Evolutionary conservation across 2,113 vertebrate species (phyloP).

Genomic region (Protobothrops flavoviridis): DNA sequence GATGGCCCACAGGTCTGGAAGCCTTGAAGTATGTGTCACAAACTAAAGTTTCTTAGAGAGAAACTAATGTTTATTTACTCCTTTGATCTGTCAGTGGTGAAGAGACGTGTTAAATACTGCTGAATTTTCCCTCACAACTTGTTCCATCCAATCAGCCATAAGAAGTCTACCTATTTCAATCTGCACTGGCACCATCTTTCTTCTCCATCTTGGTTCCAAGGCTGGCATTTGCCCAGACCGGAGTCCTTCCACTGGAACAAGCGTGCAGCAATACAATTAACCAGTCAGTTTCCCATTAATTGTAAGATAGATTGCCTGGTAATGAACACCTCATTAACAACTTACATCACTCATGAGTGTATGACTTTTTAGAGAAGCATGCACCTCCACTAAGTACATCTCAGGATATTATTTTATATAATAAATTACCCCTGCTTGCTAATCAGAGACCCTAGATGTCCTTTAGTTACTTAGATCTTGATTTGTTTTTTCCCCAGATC

Average conservation of each 20-base stretch:
- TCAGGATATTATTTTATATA: background rate
- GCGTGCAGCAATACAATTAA: background rate
- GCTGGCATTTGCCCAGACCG: background rate
- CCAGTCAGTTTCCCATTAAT: background rate
- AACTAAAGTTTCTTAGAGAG: constrained; percentile 47
- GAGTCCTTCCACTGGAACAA: background rate
- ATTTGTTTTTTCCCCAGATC: background rate
- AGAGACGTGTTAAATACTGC: constrained; percentile 10
- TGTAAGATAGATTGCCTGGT: background rate
- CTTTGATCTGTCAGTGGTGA: background rate
- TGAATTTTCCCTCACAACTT: background rate
- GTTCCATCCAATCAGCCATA: background rate
- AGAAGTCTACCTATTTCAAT: background rate
- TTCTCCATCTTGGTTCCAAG: background rate
- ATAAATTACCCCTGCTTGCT: background rate
- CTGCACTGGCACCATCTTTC: background rate
- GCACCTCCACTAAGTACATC: background rate
- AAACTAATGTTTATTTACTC: background rate
- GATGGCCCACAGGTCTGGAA: constrained; percentile 46
- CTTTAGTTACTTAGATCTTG: background rate
- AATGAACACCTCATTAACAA: background rate
- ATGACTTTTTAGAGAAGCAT: background rate
- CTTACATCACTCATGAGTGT: background rate
- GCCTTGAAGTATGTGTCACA: constrained; percentile 47
- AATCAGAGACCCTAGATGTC: background rate